phyloP scores from a whole-genome alignment of 2,113 vertebrate species.

The Morone saxatilis region DNA sequence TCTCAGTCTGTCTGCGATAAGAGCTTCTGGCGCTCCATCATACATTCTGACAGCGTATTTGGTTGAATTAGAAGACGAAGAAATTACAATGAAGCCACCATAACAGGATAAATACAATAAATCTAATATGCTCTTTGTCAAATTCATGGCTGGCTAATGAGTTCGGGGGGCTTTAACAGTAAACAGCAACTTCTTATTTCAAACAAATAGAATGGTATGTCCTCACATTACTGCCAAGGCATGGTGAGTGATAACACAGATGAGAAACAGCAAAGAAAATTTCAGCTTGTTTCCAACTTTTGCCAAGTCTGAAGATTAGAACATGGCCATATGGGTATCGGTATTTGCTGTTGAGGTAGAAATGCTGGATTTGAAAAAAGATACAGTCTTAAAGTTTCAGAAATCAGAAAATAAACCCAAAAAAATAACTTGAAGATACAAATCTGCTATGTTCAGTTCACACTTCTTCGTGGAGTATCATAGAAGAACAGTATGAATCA shows the following conservation, averaged over 20 bases:
- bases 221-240: slow-evolving; percentile 42
- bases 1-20: slow-evolving; percentile 44
- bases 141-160: slow-evolving; percentile 55
- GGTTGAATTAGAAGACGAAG: slow-evolving; percentile 25
- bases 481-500: slow-evolving; percentile 48
- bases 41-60: slow-evolving; percentile 39
- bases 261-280: slow-evolving; percentile 30
- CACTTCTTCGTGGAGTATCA: slow-evolving; percentile 35
- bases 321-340: not conserved
- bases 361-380: not conserved
- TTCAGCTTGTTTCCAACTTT: not conserved
- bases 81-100: slow-evolving; percentile 45
- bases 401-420: slow-evolving; percentile 17
- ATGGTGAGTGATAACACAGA: slow-evolving; percentile 21
- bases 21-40: slow-evolving; percentile 38
- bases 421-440: not conserved
- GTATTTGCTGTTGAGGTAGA: not conserved
- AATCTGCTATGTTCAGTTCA: slow-evolving; percentile 30
- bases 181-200: slow-evolving; percentile 61
- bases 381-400: slow-evolving; percentile 4
- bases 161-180: slow-evolving; percentile 48
- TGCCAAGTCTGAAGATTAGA: slow-evolving; percentile 8
- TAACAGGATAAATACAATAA: slow-evolving; percentile 63
- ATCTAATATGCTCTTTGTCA: slow-evolving; percentile 58
- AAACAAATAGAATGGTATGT: slow-evolving; percentile 53